Conservation (phyloP, 2,888 invertebrate species). For the Acanthococcus lagerstroemiae region DNA sequence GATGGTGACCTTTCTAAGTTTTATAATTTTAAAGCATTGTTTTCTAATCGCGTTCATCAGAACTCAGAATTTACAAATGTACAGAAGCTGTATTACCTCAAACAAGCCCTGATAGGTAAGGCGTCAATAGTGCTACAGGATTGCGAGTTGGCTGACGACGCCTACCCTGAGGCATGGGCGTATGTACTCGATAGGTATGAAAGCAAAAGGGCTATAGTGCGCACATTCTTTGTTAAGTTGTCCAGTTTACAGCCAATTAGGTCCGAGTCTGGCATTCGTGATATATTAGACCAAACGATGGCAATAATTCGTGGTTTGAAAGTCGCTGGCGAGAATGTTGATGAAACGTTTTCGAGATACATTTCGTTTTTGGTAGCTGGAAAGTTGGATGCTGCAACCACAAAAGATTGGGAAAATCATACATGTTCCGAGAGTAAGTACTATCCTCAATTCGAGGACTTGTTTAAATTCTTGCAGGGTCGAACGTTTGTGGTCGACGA, state of each 20-base stretch:
- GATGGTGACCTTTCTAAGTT: no score
- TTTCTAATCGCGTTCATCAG: not conserved
- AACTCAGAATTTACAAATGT: not conserved
- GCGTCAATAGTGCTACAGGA: not conserved
- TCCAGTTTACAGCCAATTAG: not conserved
- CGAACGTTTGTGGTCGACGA: not conserved
- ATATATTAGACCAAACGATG: not conserved
- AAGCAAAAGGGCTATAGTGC: not conserved
- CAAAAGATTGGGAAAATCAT: no score
- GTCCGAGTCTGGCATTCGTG: not conserved
- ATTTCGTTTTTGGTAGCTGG: not conserved
- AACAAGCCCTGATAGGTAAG: not conserved
- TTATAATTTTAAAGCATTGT: not conserved
- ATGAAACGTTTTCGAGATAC: not conserved
- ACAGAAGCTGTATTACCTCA: no score
- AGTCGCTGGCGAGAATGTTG: no score
- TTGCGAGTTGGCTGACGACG: not conserved
- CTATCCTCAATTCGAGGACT: not conserved
- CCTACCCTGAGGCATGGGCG: not conserved
- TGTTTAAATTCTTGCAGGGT: no score
- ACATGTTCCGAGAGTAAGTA: not conserved
- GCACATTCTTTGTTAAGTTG: not conserved
- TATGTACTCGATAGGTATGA: not conserved
- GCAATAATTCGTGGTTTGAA: conserved; percentile 5
- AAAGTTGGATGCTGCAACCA: not conserved